Evolutionary conservation across 1,140 invertebrate genomes (phyloP).

Genomic region (Acromyrmex heyeri): DNA sequence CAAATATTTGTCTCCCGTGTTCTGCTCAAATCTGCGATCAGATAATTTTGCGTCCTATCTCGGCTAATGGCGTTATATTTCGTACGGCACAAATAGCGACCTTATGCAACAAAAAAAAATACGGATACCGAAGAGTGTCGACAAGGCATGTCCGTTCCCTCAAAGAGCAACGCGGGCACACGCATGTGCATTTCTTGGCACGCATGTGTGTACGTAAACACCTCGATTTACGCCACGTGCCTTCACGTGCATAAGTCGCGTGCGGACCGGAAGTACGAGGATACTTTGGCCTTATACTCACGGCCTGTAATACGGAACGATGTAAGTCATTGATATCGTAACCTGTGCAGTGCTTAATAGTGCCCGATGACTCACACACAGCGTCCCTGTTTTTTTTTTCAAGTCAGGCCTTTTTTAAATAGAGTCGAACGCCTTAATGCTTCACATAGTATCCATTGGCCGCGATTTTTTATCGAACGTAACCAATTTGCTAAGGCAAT

Average conservation of each 20-base stretch:
- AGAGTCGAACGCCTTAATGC: background rate
- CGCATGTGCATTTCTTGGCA: constrained; percentile 36
- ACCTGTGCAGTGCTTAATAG: constrained; percentile 62
- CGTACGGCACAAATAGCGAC: background rate
- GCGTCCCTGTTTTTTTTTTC: background rate
- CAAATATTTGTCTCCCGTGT: no score
- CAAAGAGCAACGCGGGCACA: background rate
- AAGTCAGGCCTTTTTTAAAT: background rate
- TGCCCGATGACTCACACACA: constrained; percentile 56
- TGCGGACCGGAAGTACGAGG: constrained; percentile 79
- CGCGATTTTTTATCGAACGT: background rate
- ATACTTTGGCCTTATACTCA: constrained; percentile 76
- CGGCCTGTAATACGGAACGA: constrained; percentile 57
- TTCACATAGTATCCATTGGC: constrained; percentile 17
- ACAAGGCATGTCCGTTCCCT: background rate
- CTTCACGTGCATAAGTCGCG: constrained; percentile 82
- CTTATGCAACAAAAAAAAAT: background rate
- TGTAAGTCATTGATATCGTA: constrained; percentile 75
- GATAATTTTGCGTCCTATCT: background rate
- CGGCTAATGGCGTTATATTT: background rate
- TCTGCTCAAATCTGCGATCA: background rate
- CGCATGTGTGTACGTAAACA: constrained; percentile 60
- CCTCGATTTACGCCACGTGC: constrained; percentile 80
- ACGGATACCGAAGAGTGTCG: background rate
- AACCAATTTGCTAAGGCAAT: constrained; percentile 16